Base-by-base conservation (phyloP, 2,113 vertebrate genomes). In the Peromyscus californicus region DNA sequence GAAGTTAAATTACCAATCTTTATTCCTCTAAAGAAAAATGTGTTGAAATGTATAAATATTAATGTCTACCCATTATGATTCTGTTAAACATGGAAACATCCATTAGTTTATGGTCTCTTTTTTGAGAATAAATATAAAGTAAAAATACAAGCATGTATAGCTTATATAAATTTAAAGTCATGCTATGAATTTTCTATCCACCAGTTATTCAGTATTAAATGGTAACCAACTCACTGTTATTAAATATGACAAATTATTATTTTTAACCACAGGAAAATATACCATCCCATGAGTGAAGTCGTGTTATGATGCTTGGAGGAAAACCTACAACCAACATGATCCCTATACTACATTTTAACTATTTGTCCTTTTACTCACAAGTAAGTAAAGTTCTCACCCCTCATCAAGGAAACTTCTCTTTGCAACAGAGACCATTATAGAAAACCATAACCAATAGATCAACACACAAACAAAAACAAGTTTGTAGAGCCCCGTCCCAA, bases 91-190 rank as follows among this genome's bases (percentile, higher is more conserved):
- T 17, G 39, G 21, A 75, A 57, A 72, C 36, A 59, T 31, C 26
- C 24, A 57, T 75, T 80, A 86, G 29, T 78, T 86, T 59, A 89
- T 85, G n/a, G 3, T 36, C 39, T 78, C 83, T 95, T 91, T 3
- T 31, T 90, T 84, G 42, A 96, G 72, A 86, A 93, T 63, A 94
- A 83, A 88, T 79, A 65, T 78, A 80, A 89, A 42, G 57, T 61
- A 94, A 92, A 54, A n/a, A 61, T 79, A 69, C 3, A 54, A 36
- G 22, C 57, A 63, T 3, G 51, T 84, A 54, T 75, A 67, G 67
- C 42, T 59, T 94, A 70, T 16, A 69, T 9, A 72, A 54, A 61
- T 67, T 96, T 9, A 36, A 91, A 90, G 65, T 65, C 7, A 13
- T 93, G 1, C 17, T 94, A 2, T 2, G 63, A 78, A 57, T 83